These are phyloP conservation scores for Byasa hedistus DNA, from an alignment of 2,888 invertebrate species.

Conservation along the genomic window DNA sequence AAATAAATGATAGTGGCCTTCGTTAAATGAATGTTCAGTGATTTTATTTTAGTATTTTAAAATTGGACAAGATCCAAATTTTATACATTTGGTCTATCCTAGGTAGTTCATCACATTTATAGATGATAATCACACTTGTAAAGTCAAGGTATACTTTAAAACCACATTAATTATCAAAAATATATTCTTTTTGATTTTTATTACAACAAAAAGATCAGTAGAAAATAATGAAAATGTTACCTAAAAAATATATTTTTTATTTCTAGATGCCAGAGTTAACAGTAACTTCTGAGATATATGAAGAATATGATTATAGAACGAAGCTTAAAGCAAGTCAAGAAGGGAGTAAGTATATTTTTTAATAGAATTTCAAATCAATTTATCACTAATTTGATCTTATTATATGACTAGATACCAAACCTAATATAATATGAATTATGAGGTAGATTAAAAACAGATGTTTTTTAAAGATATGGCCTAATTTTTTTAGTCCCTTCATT, in stretches of 20 bases:
- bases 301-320: constrained; percentile 83
- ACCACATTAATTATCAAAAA: background rate
- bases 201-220: background rate
- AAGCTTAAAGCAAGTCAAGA: constrained; percentile 62
- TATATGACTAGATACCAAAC: no score
- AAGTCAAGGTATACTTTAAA: constrained; percentile 13
- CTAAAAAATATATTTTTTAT: constrained; percentile 24
- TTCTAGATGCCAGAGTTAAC: constrained; percentile 78
- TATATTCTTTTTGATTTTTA: background rate
- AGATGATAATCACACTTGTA: constrained; percentile 20
- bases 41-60: constrained; percentile 74
- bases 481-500: no score
- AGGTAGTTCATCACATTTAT: constrained; percentile 36
- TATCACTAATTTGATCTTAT: constrained; percentile 10
- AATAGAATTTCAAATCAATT: constrained; percentile 17
- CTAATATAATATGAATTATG: no score
- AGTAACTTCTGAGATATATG: constrained; percentile 87
- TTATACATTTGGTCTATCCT: constrained; percentile 59
- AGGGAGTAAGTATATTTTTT: constrained; percentile 66
- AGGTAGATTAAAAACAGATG: no score
- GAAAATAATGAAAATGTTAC: background rate
- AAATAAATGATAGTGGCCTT: constrained; percentile 58
- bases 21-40: constrained; percentile 48
- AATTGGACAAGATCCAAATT: constrained; percentile 72
- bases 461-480: no score